Evolutionary conservation across 2,113 vertebrate species (phyloP).

Genomic region (Telmatochromis brichardi): DNA sequence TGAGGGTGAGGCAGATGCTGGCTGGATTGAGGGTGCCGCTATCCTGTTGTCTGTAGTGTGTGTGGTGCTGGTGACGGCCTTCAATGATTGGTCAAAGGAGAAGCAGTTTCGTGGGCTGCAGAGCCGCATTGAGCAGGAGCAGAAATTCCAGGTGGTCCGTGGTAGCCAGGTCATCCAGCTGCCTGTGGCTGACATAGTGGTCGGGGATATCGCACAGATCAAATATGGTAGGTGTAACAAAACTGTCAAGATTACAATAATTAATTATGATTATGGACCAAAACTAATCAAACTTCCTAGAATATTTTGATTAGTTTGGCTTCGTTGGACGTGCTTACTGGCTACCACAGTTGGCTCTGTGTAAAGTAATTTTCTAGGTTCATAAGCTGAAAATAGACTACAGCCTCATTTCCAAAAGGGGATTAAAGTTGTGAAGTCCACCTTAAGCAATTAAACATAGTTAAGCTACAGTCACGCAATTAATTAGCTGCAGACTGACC

Average conservation of each 20-base stretch:
- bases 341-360: background rate
- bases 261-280: background rate
- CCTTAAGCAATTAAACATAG: constrained; percentile 6
- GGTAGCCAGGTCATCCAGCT: constrained; percentile 91
- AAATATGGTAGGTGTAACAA: constrained; percentile 84
- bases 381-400: constrained; percentile 1
- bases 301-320: background rate
- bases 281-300: background rate
- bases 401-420: constrained; percentile 9
- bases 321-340: background rate
- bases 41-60: constrained; percentile 96
- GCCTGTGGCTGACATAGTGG: constrained; percentile 90
- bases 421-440: constrained; percentile 9
- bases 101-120: constrained; percentile 97
- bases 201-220: constrained; percentile 94
- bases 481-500: background rate
- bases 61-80: constrained; percentile 95
- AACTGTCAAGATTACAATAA: background rate
- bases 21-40: constrained; percentile 97
- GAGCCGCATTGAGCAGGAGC: constrained; percentile 98
- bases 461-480: background rate
- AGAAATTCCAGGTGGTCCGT: constrained; percentile 95
- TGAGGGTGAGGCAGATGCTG: constrained; percentile 90
- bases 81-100: constrained; percentile 99
- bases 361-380: constrained; percentile 22